phyloP scores from a whole-genome alignment of 2,888 invertebrate species.

The Zhuqinia jingwanae region DNA sequence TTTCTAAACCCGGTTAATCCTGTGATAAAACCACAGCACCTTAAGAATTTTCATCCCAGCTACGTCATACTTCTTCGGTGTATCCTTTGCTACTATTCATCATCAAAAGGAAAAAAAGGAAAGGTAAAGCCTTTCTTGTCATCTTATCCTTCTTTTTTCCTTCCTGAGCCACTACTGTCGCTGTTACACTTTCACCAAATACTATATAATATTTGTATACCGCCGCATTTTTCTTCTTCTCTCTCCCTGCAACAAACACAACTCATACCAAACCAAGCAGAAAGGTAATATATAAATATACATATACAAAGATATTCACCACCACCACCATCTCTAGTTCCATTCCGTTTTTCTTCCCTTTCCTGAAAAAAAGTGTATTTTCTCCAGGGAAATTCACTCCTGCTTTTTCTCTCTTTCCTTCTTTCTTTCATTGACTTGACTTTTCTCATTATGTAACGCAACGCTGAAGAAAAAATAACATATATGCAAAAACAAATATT shows the following conservation, averaged over 20 bases:
- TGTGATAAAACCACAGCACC: too few relatives aligned
- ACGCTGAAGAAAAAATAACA: background rate
- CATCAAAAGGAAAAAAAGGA: slow-evolving; percentile 40
- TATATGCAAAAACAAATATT: background rate
- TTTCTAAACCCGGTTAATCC: too few relatives aligned
- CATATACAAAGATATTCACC: background rate
- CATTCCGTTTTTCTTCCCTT: background rate
- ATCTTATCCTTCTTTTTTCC: slow-evolving; percentile 44
- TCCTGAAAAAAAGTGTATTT: slow-evolving; percentile 59
- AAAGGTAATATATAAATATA: background rate
- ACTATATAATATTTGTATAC: background rate
- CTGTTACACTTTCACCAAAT: slow-evolving; percentile 12
- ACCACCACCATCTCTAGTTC: background rate
- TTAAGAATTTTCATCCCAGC: too few relatives aligned
- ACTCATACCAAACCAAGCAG: slow-evolving; percentile 7
- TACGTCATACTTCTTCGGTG: too few relatives aligned
- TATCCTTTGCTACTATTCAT: slow-evolving; percentile 64
- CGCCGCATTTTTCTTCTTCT: slow-evolving; percentile 1
- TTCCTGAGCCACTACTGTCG: background rate
- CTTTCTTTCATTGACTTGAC: slow-evolving; percentile 62
- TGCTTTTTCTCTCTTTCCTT: slow-evolving; percentile 42
- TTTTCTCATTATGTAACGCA: slow-evolving; percentile 69
- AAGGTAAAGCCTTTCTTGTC: slow-evolving; percentile 32
- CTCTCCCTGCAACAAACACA: background rate
- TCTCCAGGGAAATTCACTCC: slow-evolving; percentile 70